phyloP scores from a whole-genome alignment of 1,140 invertebrate species.

The Bombus haemorrhoidalis region DNA sequence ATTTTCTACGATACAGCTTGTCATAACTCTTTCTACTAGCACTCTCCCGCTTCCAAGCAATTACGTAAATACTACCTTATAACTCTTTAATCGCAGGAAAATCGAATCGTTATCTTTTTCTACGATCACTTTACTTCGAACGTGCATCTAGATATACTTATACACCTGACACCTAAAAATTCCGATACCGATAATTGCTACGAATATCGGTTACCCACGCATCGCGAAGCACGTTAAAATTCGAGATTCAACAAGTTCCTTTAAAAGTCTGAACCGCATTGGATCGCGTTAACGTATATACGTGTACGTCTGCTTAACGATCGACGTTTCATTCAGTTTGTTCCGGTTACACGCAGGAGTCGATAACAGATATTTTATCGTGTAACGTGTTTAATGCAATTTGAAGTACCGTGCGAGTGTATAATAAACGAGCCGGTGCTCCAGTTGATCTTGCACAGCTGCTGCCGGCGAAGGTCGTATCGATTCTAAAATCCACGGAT shows the following conservation, averaged over 20 bases:
- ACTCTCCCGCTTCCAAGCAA: too few relatives aligned
- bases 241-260: not conserved
- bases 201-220: not conserved
- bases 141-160: not conserved
- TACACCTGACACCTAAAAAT: not conserved
- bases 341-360: not conserved
- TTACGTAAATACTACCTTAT: too few relatives aligned
- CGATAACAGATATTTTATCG: not conserved
- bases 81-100: too few relatives aligned
- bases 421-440: conserved; percentile 29
- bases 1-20: too few relatives aligned
- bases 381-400: conserved; percentile 16
- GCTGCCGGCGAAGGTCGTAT: conserved; percentile 58
- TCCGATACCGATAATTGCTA: not conserved
- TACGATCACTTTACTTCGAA: too few relatives aligned
- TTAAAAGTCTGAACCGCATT: not conserved
- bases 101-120: too few relatives aligned
- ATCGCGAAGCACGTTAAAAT: too few relatives aligned
- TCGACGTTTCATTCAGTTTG: not conserved
- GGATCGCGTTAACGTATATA: not conserved
- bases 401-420: conserved; percentile 12
- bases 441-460: conserved; percentile 50
- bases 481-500: conserved; percentile 61
- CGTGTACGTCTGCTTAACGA: not conserved
- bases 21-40: too few relatives aligned